Percentiles rank a stretch among this genome's conserved stretches.
Conservation (phyloP, 2,113 vertebrate genomes). For the Rhinogobius similis region DNA sequence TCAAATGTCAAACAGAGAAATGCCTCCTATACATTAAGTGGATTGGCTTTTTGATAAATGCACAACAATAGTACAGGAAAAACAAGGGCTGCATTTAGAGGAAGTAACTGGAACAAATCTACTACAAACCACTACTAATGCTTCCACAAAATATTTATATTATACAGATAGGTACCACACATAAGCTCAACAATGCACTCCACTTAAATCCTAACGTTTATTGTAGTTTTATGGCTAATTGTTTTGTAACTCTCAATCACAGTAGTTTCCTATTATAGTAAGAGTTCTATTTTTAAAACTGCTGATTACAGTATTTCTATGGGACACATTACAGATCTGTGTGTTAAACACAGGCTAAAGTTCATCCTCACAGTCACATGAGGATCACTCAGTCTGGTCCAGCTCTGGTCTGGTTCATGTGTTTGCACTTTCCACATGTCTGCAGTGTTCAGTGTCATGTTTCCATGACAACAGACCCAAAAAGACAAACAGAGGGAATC, state of each 20-base stretch:
- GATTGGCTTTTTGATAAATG: not conserved
- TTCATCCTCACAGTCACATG: not conserved
- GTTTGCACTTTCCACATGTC: slow-evolving; percentile 4
- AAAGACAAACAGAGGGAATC: not conserved
- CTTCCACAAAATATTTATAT: too few species aligned
- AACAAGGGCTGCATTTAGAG: not conserved
- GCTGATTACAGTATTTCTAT: too few species aligned
- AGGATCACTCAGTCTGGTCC: not conserved
- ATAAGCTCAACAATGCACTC: too few species aligned
- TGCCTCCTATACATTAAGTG: not conserved
- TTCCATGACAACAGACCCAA: not conserved
- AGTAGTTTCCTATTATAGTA: too few species aligned
- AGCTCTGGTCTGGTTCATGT: not conserved
- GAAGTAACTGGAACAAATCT: too few species aligned
- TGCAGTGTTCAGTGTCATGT: not conserved
- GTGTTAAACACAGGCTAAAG: not conserved
- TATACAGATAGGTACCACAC: too few species aligned
- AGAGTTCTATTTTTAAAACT: too few species aligned
- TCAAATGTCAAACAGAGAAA: not conserved
- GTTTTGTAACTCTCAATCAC: too few species aligned
- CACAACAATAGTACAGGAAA: too few species aligned
- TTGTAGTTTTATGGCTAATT: too few species aligned
- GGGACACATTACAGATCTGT: not conserved
- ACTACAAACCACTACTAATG: too few species aligned
- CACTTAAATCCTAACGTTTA: too few species aligned